These are phyloP conservation scores for Gymnopithys bicolor DNA, from an alignment of 2,797 vertebrate species.

Conservation along the genomic window DNA sequence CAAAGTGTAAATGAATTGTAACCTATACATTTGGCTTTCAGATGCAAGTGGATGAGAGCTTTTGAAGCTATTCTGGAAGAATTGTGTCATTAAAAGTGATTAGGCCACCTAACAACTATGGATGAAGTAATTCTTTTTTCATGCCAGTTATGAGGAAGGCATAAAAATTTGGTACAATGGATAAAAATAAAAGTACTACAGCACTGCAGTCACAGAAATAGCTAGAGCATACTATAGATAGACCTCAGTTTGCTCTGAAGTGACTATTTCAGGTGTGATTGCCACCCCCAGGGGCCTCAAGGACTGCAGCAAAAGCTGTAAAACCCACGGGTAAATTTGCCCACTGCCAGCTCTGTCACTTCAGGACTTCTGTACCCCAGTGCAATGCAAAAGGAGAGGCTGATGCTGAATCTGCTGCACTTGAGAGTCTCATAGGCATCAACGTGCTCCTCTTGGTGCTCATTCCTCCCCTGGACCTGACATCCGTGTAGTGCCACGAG, in stretches of 20 bases:
- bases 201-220: background rate
- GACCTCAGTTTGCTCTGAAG: background rate
- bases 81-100: background rate
- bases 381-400: background rate
- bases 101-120: background rate
- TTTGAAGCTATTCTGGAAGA: background rate
- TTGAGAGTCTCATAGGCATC: background rate
- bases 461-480: background rate
- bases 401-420: background rate
- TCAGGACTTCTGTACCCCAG: rapidly evolving
- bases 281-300: rapidly evolving
- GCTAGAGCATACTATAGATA: background rate
- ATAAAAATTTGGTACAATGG: background rate
- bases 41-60: background rate
- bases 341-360: background rate
- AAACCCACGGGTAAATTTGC: background rate
- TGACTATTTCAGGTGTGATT: background rate
- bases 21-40: background rate
- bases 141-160: background rate
- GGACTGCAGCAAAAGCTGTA: background rate
- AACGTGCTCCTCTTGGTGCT: rapidly evolving
- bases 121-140: background rate
- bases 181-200: background rate
- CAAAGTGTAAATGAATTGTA: background rate
- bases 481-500: rapidly evolving